Evolutionary conservation across 2,113 vertebrate genomes (phyloP), one percentile per base, ranked within the genome.

Genomic region (Muscicapa adusta): DNA sequence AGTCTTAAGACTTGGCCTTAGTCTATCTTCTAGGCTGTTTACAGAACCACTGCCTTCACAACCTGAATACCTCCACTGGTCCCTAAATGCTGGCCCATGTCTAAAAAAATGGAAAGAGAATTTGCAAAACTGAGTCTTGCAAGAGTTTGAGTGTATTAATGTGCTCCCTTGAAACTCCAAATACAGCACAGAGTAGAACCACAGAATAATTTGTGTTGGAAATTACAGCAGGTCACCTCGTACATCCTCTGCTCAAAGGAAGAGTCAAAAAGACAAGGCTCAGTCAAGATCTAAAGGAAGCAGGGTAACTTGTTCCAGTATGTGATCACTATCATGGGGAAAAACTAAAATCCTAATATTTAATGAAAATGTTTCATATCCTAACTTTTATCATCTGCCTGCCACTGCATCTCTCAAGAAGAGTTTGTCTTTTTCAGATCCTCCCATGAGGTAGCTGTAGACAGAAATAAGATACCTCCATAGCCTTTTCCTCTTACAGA

Each of bases 81-180:
- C 54, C 48, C 26, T 36, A 56, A 78, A 60, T 47, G n/a, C 40
- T 58, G 65, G 45, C 1, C 40, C 8, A 8, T 8, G 60, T 22
- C 38, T 67, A 54, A 42, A 65, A 75, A 34, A 85, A 76, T 2
- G 1, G 68, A 63, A 91, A 70, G 8, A 62, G 13, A 26, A 80
- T 62, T 84, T 79, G 31, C n/a, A 89, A 87, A 89, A 68, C 11
- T 40, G 50, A 80, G n/a, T 33, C n/a, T 91, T 80, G 54, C 73
- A 83, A 66, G 47, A 57, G 28, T 51, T 9, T 51, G 29, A 66
- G 50, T 42, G 20, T 17, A 33, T 29, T 43, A 47, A 51, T 0
- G 0, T 45, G 15, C 20, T 61, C 42, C 77, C 51, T 66, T 73
- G 45, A 68, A 87, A 65, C 13, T 71, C 22, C 47, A 70, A 80